A percentile compares a stretch with the other conserved stretches of the same genome.
phyloP scores from a whole-genome alignment of 2,797 vertebrate genomes.

The Diplodus puntazzo region DNA sequence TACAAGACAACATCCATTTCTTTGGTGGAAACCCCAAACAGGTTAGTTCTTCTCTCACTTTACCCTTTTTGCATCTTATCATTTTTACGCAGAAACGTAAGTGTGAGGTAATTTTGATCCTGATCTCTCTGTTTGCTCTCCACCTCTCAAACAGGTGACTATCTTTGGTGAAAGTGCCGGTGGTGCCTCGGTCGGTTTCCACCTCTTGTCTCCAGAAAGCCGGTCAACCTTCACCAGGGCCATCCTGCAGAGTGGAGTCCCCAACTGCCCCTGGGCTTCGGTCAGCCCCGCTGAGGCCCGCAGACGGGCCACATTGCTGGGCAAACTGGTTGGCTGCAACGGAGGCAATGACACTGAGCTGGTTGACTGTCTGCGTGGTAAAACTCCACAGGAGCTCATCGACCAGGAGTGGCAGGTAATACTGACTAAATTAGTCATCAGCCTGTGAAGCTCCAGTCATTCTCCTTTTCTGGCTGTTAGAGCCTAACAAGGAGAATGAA shows the following conservation, averaged over 20 bases:
- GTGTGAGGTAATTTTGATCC: not conserved
- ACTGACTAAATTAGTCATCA: not conserved
- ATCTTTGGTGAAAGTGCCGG: slow-evolving; percentile 96
- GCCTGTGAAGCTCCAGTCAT: not conserved
- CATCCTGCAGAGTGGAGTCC: slow-evolving; percentile 92
- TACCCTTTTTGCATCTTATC: not conserved
- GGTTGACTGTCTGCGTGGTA: slow-evolving; percentile 87
- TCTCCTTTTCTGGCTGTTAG: not conserved
- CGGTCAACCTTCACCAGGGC: slow-evolving; percentile 88
- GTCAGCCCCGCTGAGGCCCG: slow-evolving; percentile 89
- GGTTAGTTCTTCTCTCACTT: slow-evolving; percentile 33
- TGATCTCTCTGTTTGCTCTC: not conserved
- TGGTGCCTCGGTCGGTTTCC: slow-evolving; percentile 90
- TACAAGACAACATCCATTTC: slow-evolving; percentile 88
- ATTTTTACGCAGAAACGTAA: rapidly evolving
- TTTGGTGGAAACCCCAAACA: slow-evolving; percentile 92
- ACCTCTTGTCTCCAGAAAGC: slow-evolving; percentile 90
- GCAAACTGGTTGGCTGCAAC: slow-evolving; percentile 86
- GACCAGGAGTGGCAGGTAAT: slow-evolving; percentile 89
- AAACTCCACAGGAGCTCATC: slow-evolving; percentile 88
- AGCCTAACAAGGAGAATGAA: too few species aligned
- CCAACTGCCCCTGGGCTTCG: slow-evolving; percentile 93
- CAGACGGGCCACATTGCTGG: slow-evolving; percentile 86
- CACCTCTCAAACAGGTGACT: slow-evolving; percentile 83
- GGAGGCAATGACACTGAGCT: slow-evolving; percentile 89